Conservation (phyloP, 2,113 vertebrate genomes). For the Podarcis raffonei region DNA sequence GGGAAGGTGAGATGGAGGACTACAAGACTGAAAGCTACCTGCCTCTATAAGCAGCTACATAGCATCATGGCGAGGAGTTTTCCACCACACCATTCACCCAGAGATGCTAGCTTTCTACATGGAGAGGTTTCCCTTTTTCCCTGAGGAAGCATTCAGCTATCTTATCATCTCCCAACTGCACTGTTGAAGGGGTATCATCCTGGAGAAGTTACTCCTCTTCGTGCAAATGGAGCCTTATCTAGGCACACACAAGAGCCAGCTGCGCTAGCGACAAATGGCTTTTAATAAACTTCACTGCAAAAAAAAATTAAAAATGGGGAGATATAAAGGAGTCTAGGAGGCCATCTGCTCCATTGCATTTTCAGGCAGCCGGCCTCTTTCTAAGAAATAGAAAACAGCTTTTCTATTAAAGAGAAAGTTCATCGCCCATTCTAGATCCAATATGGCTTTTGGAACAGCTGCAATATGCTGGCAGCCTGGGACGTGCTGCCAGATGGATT, state of each 20-base stretch:
- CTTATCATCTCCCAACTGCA: not conserved
- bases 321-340: not conserved
- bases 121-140: not conserved
- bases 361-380: not conserved
- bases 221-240: not conserved
- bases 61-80: too few species aligned
- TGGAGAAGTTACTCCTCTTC: not conserved
- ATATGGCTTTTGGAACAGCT: not conserved
- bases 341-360: not conserved
- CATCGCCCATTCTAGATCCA: not conserved
- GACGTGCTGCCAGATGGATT: rapidly evolving
- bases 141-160: not conserved
- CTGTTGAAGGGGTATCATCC: not conserved
- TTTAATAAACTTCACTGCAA: not conserved
- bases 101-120: not conserved
- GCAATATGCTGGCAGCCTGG: not conserved
- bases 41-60: not conserved
- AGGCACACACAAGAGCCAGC: not conserved
- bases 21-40: not conserved
- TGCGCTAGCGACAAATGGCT: not conserved
- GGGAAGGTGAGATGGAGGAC: too few species aligned
- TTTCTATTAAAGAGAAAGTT: not conserved
- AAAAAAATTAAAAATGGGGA: not conserved
- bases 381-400: not conserved
- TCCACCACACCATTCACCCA: not conserved